phyloP scores from a whole-genome alignment of 2,797 vertebrate genomes.

The Darevskia mixta region DNA sequence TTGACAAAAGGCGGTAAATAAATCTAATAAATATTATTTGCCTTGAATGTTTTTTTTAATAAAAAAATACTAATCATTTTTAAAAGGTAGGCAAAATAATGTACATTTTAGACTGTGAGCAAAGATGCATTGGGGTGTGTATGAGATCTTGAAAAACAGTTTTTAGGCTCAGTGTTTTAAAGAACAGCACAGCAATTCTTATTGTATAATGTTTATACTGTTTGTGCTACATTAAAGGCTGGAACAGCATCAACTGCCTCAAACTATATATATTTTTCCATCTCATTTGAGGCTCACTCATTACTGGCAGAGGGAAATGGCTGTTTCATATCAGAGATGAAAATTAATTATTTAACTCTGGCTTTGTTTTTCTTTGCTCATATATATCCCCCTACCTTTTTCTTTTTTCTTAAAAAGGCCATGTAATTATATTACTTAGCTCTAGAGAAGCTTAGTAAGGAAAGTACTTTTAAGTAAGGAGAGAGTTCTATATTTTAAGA shows the following conservation, averaged over 20 bases:
- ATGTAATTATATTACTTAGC: neutral
- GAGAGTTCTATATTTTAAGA: neutral
- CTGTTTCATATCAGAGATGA: neutral
- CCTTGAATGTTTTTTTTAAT: neutral
- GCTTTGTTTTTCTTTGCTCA: neutral
- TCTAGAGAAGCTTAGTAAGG: neutral
- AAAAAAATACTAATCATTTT: neutral
- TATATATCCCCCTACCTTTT: neutral
- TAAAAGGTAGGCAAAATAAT: neutral
- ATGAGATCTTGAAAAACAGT: neutral
- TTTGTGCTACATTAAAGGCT: neutral
- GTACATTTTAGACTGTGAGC: neutral
- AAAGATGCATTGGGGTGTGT: neutral
- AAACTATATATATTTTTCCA: neutral
- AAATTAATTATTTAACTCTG: slow-evolving; percentile 19
- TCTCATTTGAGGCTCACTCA: slow-evolving; percentile 11
- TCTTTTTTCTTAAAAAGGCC: neutral
- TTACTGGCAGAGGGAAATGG: slow-evolving; percentile 1
- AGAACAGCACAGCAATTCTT: neutral
- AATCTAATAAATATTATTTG: neutral
- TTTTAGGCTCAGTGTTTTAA: neutral
- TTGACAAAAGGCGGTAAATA: neutral
- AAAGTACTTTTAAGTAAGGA: neutral
- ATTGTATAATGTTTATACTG: neutral
- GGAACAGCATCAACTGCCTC: neutral